Evolutionary conservation across 2,888 invertebrate species (phyloP).

Genomic region (Sclerodermus sp.): DNA sequence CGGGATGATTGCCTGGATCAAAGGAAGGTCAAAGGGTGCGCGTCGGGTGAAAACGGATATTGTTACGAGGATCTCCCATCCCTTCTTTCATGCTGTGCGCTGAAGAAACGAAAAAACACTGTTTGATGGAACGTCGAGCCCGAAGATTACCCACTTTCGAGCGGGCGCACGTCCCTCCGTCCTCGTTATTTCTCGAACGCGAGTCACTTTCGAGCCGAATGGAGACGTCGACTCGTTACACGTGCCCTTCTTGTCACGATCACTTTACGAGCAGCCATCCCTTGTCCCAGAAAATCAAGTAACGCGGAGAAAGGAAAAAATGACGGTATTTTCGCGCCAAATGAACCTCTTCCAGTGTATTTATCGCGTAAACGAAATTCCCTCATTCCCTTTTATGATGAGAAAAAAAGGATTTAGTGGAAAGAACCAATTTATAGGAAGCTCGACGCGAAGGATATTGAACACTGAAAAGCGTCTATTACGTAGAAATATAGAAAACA

Average conservation of each 20-base stretch:
- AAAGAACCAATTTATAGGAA: no score
- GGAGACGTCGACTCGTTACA: slow-evolving; percentile 16
- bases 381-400: no score
- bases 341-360: no score
- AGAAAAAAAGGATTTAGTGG: no score
- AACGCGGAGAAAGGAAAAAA: no score
- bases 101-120: slow-evolving; percentile 2
- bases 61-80: slow-evolving; percentile 11
- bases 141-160: slow-evolving; percentile 21
- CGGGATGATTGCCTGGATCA: slow-evolving; percentile 31
- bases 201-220: slow-evolving; percentile 11
- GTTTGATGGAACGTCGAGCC: slow-evolving; percentile 10
- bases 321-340: no score
- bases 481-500: no score
- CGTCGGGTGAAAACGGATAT: slow-evolving; percentile 19
- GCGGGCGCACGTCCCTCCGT: slow-evolving; percentile 17
- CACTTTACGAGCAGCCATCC: not conserved
- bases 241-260: no score
- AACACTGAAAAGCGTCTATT: no score
- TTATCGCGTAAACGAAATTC: no score
- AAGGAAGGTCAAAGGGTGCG: slow-evolving; percentile 4
- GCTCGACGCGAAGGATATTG: no score
- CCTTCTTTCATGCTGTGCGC: not conserved
- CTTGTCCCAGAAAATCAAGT: no score
- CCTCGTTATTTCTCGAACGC: slow-evolving; percentile 20